Percentiles rank a stretch among this genome's conserved stretches.
Conservation (phyloP, 2,888 invertebrate species). For the Pegoplata infirma region DNA sequence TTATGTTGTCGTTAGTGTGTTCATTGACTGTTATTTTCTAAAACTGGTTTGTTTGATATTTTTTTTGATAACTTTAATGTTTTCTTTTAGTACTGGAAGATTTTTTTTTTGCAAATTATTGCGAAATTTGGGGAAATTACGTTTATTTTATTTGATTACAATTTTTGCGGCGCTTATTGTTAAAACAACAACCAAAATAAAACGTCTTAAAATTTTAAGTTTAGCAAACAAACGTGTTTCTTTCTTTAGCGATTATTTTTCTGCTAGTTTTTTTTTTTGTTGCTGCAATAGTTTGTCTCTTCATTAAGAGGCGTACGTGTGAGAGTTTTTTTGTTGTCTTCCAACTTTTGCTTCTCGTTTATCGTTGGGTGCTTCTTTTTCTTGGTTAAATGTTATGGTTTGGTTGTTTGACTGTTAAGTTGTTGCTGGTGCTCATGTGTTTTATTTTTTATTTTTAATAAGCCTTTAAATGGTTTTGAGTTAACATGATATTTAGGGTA, state of each 20-base stretch:
- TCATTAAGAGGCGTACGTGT: conserved; percentile 50
- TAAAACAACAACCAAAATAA: background rate
- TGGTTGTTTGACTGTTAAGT: conserved; percentile 29
- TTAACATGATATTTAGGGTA: conserved; percentile 65
- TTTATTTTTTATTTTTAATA: conserved; percentile 28
- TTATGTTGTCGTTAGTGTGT: conserved; percentile 42
- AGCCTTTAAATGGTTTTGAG: conserved; percentile 45
- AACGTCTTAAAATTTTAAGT: background rate
- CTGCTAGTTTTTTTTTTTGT: conserved; percentile 1
- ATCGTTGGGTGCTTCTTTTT: conserved; percentile 40
- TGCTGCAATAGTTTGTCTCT: conserved; percentile 20
- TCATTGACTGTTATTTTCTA: conserved; percentile 29
- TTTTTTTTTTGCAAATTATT: conserved; percentile 57
- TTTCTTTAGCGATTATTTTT: conserved; percentile 10
- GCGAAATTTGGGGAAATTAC: conserved; percentile 65
- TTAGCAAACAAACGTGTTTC: conserved; percentile 20
- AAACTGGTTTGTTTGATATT: conserved; percentile 33
- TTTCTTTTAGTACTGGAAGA: conserved; percentile 17
- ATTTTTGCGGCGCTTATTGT: conserved; percentile 61
- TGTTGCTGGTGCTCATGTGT: conserved; percentile 17
- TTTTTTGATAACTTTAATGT: conserved; percentile 25
- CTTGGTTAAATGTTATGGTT: conserved; percentile 32
- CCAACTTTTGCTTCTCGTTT: conserved; percentile 15
- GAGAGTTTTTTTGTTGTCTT: conserved; percentile 33
- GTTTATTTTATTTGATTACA: conserved; percentile 52